These are phyloP conservation scores for Aplysina aerophoba DNA, from an alignment of 37 sponge, comb jelly and placozoan species.

Conservation along the genomic window DNA sequence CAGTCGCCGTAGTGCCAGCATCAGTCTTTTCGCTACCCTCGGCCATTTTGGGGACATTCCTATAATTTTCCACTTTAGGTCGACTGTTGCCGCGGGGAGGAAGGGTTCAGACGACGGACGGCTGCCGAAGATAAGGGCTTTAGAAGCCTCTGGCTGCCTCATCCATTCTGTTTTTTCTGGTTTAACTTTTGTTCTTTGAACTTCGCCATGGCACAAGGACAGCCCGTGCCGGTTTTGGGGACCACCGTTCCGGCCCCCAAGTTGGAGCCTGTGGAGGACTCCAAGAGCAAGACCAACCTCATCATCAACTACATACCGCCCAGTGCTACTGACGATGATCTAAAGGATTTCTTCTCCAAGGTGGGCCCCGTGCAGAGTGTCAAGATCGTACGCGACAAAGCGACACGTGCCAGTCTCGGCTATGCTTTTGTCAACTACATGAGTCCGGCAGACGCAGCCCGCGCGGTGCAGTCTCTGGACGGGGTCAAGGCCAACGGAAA, in stretches of 20 bases:
- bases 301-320: constrained; percentile 96
- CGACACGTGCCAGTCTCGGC: constrained; percentile 72
- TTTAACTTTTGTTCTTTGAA: not conserved
- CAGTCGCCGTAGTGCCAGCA: not conserved
- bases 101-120: too few relatives aligned
- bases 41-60: constrained; percentile 26
- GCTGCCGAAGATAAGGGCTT: too few relatives aligned
- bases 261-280: constrained; percentile 49
- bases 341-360: constrained; percentile 64
- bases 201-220: not conserved
- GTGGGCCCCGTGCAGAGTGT: constrained; percentile 77
- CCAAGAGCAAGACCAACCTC: constrained; percentile 80
- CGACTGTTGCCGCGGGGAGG: too few relatives aligned
- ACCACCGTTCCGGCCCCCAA: constrained; percentile 13
- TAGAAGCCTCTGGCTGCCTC: not conserved
- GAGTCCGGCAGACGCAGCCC: constrained; percentile 56
- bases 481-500: constrained; percentile 76
- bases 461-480: constrained; percentile 75
- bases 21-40: not conserved
- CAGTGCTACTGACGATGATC: constrained; percentile 74
- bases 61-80: not conserved
- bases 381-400: constrained; percentile 86
- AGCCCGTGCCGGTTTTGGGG: constrained; percentile 68
- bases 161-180: not conserved
- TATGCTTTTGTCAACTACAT: constrained; percentile 89